Conservation (phyloP, 1,140 invertebrate species). For the Caenorhabditis briggsae region DNA sequence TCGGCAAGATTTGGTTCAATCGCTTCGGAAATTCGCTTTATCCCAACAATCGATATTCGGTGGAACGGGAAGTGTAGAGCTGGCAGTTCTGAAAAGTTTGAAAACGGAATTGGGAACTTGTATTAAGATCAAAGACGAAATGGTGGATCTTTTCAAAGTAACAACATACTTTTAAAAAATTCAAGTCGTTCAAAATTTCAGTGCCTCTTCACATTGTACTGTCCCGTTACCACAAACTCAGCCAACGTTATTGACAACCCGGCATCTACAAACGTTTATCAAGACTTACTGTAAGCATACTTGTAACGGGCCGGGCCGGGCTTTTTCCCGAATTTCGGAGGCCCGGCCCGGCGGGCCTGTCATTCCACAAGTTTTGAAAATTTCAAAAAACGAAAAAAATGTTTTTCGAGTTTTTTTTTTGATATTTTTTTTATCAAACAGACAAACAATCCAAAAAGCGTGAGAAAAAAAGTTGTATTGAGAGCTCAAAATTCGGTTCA, state of each 20-base stretch:
- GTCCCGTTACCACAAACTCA: slow-evolving; percentile 20
- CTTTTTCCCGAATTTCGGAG: no score
- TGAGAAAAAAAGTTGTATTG: no score
- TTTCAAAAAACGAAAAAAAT: no score
- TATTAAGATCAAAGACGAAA: background rate
- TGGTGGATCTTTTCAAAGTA: slow-evolving; percentile 27
- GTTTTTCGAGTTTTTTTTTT: no score
- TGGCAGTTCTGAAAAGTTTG: background rate
- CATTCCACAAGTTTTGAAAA: no score
- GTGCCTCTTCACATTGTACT: slow-evolving; percentile 38
- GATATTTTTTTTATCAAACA: no score
- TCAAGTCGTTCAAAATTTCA: background rate
- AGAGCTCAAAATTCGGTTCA: no score
- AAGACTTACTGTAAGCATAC: slow-evolving; percentile 36
- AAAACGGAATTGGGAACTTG: slow-evolving; percentile 17
- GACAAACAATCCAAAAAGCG: no score
- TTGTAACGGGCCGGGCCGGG: no score
- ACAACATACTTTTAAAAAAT: background rate
- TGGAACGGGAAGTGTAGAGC: slow-evolving; percentile 16
- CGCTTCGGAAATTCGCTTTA: background rate
- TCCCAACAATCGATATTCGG: slow-evolving; percentile 39
- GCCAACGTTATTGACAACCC: slow-evolving; percentile 24
- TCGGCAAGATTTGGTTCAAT: slow-evolving; percentile 9
- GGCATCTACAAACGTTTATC: slow-evolving; percentile 15
- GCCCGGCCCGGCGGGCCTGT: no score